phyloP scores from a whole-genome alignment of 1,140 invertebrate species.

The Zaprionus inermis region DNA sequence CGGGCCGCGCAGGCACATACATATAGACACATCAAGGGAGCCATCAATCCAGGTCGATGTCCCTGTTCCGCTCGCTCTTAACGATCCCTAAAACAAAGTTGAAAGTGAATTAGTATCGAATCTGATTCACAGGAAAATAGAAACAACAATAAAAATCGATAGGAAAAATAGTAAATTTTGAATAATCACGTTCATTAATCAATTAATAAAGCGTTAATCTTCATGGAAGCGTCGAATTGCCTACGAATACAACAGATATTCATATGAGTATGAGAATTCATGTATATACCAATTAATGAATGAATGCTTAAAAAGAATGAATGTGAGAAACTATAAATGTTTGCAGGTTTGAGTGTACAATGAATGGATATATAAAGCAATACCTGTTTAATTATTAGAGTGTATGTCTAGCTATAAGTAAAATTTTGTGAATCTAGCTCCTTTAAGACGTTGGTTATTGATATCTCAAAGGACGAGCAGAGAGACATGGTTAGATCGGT shows the following conservation, averaged over 20 bases:
- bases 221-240: conserved; percentile 45
- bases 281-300: too few species aligned
- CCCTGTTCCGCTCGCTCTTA: conserved; percentile 63
- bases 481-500: too few species aligned
- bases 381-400: too few species aligned
- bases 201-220: conserved; percentile 79
- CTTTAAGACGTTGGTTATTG: too few species aligned
- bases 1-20: conserved; percentile 63
- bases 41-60: too few species aligned
- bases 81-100: conserved; percentile 72
- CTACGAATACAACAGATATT: neutral
- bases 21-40: conserved; percentile 54
- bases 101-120: conserved; percentile 76
- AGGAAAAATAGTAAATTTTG: conserved; percentile 78
- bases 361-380: too few species aligned
- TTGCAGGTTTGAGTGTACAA: neutral
- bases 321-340: neutral
- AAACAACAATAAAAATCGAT: too few species aligned
- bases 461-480: too few species aligned
- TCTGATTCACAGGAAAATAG: conserved; percentile 53
- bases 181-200: conserved; percentile 78
- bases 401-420: too few species aligned
- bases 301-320: too few species aligned
- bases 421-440: too few species aligned
- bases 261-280: neutral